Conservation (phyloP, 2,797 vertebrate species). For the Helostoma temminkii region DNA sequence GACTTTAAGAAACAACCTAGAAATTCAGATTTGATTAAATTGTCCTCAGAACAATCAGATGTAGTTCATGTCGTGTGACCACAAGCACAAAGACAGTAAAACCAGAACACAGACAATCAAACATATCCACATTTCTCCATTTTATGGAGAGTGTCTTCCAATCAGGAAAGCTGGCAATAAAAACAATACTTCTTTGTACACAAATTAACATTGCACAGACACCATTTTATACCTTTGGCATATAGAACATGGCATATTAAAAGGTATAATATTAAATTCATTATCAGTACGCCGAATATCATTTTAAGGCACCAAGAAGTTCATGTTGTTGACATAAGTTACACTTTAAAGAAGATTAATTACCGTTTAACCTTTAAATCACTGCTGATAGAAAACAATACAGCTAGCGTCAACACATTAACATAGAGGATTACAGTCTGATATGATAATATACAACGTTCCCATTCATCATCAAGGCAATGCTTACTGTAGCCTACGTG, state of each 20-base stretch:
- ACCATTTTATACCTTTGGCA: conserved; percentile 69
- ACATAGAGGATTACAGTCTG: conserved; percentile 13
- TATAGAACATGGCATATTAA: conserved; percentile 38
- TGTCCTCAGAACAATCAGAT: conserved; percentile 4
- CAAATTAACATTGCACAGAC: conserved; percentile 68
- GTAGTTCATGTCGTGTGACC: conserved; percentile 11
- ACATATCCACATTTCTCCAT: conserved; percentile 45
- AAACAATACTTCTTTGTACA: conserved; percentile 47
- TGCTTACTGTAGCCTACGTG: conserved; percentile 12
- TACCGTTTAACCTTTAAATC: conserved; percentile 27
- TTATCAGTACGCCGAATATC: conserved; percentile 17
- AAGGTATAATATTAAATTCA: conserved; percentile 27
- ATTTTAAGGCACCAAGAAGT: conserved; percentile 47
- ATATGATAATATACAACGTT: conserved; percentile 21
- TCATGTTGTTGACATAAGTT: conserved; percentile 45
- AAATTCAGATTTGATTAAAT: conserved; percentile 12
- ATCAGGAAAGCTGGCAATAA: conserved; percentile 17
- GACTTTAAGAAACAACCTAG: neutral
- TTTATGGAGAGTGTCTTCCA: conserved; percentile 40
- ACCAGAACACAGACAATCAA: conserved; percentile 16
- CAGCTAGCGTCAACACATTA: neutral
- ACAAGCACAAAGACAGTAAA: conserved; percentile 38
- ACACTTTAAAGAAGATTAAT: conserved; percentile 49
- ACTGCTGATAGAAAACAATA: conserved; percentile 23
- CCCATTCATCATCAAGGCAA: conserved; percentile 42